Conservation (phyloP, 2,888 invertebrate species). For the Actias luna region DNA sequence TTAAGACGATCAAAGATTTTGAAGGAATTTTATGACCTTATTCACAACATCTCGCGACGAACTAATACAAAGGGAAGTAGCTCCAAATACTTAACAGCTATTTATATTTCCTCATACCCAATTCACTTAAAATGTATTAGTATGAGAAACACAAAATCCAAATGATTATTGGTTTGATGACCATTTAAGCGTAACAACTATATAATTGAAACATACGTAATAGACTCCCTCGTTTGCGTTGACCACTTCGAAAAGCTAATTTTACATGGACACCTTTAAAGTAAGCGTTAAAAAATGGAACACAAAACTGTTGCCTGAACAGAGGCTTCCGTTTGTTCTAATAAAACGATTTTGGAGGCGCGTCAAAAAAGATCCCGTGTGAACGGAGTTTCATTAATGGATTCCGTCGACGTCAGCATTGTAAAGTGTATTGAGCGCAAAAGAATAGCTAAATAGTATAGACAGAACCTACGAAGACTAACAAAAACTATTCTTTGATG, state of each 20-base stretch:
- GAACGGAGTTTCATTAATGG: neutral
- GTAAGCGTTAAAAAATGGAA: neutral
- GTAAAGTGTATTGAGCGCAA: neutral
- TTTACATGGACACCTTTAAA: neutral
- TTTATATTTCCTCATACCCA: too few relatives aligned
- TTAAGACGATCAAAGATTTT: too few relatives aligned
- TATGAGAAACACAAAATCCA: too few relatives aligned
- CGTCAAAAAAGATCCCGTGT: neutral
- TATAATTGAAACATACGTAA: neutral
- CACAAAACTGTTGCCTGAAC: neutral
- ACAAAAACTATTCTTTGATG: neutral
- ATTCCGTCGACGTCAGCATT: neutral
- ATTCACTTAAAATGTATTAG: too few relatives aligned
- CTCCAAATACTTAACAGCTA: too few relatives aligned
- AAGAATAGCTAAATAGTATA: neutral
- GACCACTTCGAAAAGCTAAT: neutral
- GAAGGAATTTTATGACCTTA: too few relatives aligned
- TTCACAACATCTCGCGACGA: too few relatives aligned
- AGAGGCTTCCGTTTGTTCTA: neutral
- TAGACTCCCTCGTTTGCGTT: neutral
- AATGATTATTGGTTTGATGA: too few relatives aligned
- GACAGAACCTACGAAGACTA: neutral
- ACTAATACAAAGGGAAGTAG: too few relatives aligned
- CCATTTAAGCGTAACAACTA: too few relatives aligned
- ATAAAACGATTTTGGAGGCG: neutral